Percentiles rank a stretch among this genome's conserved stretches.
Evolutionary conservation across 2,797 vertebrate species (phyloP).

Genomic region (Leptodactylus fallax): DNA sequence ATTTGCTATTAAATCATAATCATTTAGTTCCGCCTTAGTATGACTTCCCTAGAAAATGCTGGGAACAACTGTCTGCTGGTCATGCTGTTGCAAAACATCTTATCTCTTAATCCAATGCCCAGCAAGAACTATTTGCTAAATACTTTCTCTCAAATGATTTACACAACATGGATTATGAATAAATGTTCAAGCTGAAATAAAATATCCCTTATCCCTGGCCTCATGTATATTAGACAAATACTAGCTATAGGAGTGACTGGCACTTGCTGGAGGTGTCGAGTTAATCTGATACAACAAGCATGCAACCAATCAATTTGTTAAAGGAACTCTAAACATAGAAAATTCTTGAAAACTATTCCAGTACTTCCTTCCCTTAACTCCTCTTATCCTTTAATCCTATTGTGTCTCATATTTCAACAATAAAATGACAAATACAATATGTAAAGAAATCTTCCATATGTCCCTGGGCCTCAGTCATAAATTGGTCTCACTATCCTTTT

Average conservation of each 20-base stretch:
- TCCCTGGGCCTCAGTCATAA: too few relatives aligned
- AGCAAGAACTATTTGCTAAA: not conserved
- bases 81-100: constrained; percentile 2
- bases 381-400: too few relatives aligned
- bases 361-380: not conserved
- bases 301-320: too few relatives aligned
- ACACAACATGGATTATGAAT: not conserved
- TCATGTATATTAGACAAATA: too few relatives aligned
- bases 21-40: constrained; percentile 9
- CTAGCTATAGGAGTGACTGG: not conserved
- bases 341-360: not conserved
- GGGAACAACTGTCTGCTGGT: not conserved
- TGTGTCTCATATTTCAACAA: too few relatives aligned
- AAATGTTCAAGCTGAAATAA: not conserved
- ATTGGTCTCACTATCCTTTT: too few relatives aligned
- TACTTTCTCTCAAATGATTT: constrained; percentile 8
- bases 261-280: not conserved
- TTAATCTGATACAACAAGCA: too few relatives aligned
- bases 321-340: too few relatives aligned
- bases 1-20: not conserved
- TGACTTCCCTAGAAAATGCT: constrained; percentile 4
- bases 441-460: not conserved
- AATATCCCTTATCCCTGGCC: not conserved
- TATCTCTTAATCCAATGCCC: not conserved
- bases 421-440: not conserved